Evolutionary conservation across 2,113 vertebrate genomes (phyloP).

Genomic region (Apteryx mantelli): DNA sequence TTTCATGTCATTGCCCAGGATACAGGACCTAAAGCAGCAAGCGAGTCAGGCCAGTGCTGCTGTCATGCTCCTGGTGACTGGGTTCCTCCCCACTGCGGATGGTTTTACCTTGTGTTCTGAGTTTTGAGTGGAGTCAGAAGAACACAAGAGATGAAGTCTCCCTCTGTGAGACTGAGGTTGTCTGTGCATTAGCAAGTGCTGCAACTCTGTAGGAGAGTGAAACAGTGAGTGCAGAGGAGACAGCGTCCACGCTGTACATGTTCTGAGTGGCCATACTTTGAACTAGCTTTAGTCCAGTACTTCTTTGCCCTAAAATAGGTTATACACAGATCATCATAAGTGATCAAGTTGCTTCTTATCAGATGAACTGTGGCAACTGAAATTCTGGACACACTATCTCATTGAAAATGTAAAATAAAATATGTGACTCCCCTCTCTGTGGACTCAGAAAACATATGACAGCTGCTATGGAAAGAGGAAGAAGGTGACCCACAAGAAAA

Average conservation of each 20-base stretch:
- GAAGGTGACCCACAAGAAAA: not conserved
- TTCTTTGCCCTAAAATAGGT: not conserved
- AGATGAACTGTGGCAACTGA: not conserved
- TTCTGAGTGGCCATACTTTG: not conserved
- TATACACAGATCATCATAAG: not conserved
- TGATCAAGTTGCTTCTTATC: not conserved
- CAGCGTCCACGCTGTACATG: fast-evolving
- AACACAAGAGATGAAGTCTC: not conserved
- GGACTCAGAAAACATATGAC: not conserved
- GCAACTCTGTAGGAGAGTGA: not conserved
- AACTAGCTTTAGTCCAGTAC: not conserved
- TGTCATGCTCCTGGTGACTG: not conserved
- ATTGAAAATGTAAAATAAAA: not conserved
- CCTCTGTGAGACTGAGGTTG: not conserved
- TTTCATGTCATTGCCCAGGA: not conserved
- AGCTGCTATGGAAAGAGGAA: not conserved
- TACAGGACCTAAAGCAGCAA: not conserved
- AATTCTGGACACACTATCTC: not conserved
- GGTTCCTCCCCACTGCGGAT: not conserved
- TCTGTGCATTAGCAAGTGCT: not conserved
- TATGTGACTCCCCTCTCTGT: not conserved
- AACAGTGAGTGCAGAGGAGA: not conserved
- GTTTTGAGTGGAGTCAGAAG: not conserved
- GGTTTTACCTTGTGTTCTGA: not conserved
- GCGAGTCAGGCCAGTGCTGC: not conserved